These are phyloP conservation scores for Diplodus puntazzo DNA, from an alignment of 2,797 vertebrate genomes.

Conservation along the genomic window DNA sequence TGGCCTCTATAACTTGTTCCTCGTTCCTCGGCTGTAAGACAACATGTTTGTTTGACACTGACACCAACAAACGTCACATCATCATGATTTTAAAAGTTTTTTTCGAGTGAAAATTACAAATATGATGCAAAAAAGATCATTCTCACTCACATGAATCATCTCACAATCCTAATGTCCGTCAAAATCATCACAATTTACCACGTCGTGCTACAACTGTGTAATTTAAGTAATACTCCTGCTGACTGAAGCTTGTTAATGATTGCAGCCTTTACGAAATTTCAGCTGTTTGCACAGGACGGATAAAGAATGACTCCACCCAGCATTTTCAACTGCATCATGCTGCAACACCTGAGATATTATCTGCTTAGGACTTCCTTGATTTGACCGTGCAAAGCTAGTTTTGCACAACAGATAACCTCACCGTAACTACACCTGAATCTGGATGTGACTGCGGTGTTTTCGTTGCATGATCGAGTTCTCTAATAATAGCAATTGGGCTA, in stretches of 20 bases:
- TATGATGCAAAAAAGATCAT: no score
- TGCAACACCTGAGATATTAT: constrained; percentile 28
- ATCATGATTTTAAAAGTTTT: no score
- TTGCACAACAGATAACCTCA: background rate
- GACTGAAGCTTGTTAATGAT: background rate
- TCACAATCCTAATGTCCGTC: no score
- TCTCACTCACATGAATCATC: no score
- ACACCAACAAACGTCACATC: no score
- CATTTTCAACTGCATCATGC: background rate
- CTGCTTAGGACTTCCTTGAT: background rate
- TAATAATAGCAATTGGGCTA: constrained; percentile 23
- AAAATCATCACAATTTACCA: no score
- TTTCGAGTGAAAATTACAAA: no score
- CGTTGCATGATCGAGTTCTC: background rate
- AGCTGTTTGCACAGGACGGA: constrained; percentile 6
- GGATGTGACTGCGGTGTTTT: background rate
- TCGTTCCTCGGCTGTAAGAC: no score
- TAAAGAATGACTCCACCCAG: constrained; percentile 33
- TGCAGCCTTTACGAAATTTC: constrained; percentile 1
- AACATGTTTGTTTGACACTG: no score
- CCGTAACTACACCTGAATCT: background rate
- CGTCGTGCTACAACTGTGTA: background rate
- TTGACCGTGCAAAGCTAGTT: background rate
- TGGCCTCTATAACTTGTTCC: no score
- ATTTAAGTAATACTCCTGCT: background rate